Evolutionary conservation across 1,140 invertebrate genomes (phyloP).

Genomic region (Laodelphax striatellus): DNA sequence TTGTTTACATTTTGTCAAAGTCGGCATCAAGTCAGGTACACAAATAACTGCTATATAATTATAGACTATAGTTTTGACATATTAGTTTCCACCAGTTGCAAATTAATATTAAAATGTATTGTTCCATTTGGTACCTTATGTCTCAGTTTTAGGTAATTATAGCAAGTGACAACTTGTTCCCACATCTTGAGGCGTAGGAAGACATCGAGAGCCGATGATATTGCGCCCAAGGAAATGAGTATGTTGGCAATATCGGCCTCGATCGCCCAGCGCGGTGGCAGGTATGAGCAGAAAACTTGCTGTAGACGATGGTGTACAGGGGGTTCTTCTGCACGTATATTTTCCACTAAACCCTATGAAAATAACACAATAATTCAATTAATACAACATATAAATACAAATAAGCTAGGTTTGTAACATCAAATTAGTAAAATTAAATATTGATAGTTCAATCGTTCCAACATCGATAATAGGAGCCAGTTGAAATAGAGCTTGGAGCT

Average conservation of each 20-base stretch:
- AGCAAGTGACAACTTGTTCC: slow-evolving; percentile 88
- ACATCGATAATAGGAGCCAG: too few relatives aligned
- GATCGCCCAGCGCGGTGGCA: slow-evolving; percentile 61
- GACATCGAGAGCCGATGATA: slow-evolving; percentile 76
- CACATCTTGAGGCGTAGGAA: slow-evolving; percentile 72
- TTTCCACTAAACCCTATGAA: slow-evolving; percentile 52
- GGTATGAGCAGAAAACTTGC: slow-evolving; percentile 39
- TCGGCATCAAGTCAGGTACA: too few relatives aligned
- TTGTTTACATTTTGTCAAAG: too few relatives aligned
- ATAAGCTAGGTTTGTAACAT: too few relatives aligned
- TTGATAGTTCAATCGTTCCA: too few relatives aligned
- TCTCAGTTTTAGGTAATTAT: slow-evolving; percentile 64
- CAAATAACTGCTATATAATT: too few relatives aligned
- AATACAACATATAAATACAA: too few relatives aligned
- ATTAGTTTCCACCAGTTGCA: too few relatives aligned
- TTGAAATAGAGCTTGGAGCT: too few relatives aligned
- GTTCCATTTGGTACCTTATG: slow-evolving; percentile 51
- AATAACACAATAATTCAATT: background rate
- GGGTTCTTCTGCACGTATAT: slow-evolving; percentile 34
- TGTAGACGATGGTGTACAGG: slow-evolving; percentile 35
- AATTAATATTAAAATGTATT: too few relatives aligned
- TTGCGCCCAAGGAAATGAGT: slow-evolving; percentile 64
- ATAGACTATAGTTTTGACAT: too few relatives aligned
- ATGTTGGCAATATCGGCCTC: slow-evolving; percentile 65
- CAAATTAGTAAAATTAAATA: too few relatives aligned